phyloP scores from a whole-genome alignment of 2,113 vertebrate genomes.

The Oxygymnocypris stewartii region DNA sequence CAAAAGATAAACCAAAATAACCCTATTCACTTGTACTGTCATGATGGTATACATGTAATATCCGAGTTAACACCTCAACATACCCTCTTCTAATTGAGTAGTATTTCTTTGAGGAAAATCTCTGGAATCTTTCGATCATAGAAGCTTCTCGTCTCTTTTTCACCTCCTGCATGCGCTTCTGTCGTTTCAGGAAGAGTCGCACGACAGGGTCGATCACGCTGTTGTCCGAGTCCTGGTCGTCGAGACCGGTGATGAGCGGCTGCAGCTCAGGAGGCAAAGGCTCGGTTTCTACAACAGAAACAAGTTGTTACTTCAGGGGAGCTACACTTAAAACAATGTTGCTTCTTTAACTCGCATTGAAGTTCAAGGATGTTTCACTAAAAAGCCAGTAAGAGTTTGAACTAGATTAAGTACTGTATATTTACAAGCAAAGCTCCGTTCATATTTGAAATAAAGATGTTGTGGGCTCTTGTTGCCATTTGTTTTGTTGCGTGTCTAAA shows the following conservation, averaged over 20 bases:
- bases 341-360: not conserved
- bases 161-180: conserved; percentile 78
- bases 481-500: not conserved
- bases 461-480: not conserved
- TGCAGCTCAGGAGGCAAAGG: conserved; percentile 87
- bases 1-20: not conserved
- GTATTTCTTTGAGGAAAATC: conserved; percentile 83
- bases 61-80: conserved; percentile 43
- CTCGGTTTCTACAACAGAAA: conserved; percentile 74
- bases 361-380: not conserved
- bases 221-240: conserved; percentile 61
- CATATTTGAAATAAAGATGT: not conserved
- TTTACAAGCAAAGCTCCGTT: not conserved
- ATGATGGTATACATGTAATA: not conserved
- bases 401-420: not conserved
- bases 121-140: conserved; percentile 71
- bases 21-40: not conserved
- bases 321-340: not conserved
- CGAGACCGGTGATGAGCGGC: conserved; percentile 74
- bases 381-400: not conserved
- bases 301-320: not conserved
- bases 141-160: conserved; percentile 77
- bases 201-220: conserved; percentile 79
- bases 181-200: conserved; percentile 81
- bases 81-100: conserved; percentile 86